These are phyloP conservation scores for Drosophila merina DNA, from an alignment of 2,888 invertebrate species.

Conservation along the genomic window DNA sequence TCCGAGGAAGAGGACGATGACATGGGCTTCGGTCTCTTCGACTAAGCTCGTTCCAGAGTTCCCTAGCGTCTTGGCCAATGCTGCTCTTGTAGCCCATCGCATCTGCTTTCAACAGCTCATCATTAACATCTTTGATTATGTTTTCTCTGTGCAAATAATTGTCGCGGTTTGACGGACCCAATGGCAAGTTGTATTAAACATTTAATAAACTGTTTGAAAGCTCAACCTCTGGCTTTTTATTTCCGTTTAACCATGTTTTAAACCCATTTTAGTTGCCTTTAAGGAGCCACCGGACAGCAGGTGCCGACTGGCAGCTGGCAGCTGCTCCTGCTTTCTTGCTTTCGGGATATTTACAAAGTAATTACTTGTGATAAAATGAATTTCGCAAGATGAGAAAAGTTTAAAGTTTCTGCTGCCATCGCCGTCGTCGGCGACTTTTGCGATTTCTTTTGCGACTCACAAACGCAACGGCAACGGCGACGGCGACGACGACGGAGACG, in stretches of 20 bases:
- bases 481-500: constrained; percentile 43
- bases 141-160: constrained; percentile 76
- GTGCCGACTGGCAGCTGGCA: constrained; percentile 52
- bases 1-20: constrained; percentile 93
- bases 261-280: constrained; percentile 55
- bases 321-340: constrained; percentile 53
- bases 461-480: constrained; percentile 11
- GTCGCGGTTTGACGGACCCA: constrained; percentile 83
- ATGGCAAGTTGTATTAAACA: constrained; percentile 80
- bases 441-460: constrained; percentile 61
- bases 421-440: constrained; percentile 53
- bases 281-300: constrained; percentile 60
- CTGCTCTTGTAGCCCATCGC: constrained; percentile 16
- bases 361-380: constrained; percentile 81
- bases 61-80: neutral
- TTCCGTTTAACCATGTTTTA: constrained; percentile 31
- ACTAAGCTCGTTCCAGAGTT: constrained; percentile 85
- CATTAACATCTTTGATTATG: constrained; percentile 25
- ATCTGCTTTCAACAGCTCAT: constrained; percentile 52
- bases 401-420: constrained; percentile 68
- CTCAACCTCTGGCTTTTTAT: constrained; percentile 15
- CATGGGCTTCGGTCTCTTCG: constrained; percentile 98
- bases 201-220: constrained; percentile 54
- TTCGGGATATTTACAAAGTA: constrained; percentile 78
- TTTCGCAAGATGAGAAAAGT: constrained; percentile 81